Evolutionary conservation across 2,113 vertebrate genomes (phyloP), one percentile per base, ranked within the genome.

Genomic region (Myocastor coypus): DNA sequence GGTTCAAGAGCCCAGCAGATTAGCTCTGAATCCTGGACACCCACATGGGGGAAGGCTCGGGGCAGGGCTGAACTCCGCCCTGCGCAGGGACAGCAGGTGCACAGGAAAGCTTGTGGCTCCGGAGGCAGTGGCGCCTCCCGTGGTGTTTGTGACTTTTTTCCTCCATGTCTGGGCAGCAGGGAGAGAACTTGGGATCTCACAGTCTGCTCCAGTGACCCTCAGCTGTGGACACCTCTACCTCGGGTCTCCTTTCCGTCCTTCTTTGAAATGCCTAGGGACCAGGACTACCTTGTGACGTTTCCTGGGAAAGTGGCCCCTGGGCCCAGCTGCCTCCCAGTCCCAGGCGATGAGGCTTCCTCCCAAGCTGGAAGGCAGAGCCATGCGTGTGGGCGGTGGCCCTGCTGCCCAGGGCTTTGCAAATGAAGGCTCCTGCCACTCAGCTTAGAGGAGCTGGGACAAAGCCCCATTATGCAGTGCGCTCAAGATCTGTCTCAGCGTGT

Each of bases 361-460:
- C 1, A 55, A 28, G 88, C 88, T 37, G 82, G 82, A 68, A 61
- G 85, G 89, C 8, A 7, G 59, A 2, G 3, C 46, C 19, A 8
- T 14, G 40, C 19, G 12, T 0, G 24, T 73, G 80, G 93, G 89
- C 92, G 0, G 4, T 42, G 0, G 57, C 87, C 94, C 40, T 22
- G 71, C 93, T 9, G 80, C 92, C 94, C 63, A 34, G 63, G 75
- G n/a, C 81, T 75, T 75, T n/a, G 83, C 59, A 69, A 95, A 75
- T 3, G 14, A 73, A 19, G 55, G 55, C 17, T 57, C 2, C 46
- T 46, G 46, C 5, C 6, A 26, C 73, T 77, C 2, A 77, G 91
- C 95, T 93, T 73, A 7, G 30, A 34, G 88, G 87, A 84, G 71
- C 83, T 1, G 0, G 85, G 94, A 98, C 97, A 98, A 97, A 92